Base-by-base conservation (phyloP, 30 jellyfish, hydroid and myxozoan genomes). In the Cassiopea xamachana region DNA sequence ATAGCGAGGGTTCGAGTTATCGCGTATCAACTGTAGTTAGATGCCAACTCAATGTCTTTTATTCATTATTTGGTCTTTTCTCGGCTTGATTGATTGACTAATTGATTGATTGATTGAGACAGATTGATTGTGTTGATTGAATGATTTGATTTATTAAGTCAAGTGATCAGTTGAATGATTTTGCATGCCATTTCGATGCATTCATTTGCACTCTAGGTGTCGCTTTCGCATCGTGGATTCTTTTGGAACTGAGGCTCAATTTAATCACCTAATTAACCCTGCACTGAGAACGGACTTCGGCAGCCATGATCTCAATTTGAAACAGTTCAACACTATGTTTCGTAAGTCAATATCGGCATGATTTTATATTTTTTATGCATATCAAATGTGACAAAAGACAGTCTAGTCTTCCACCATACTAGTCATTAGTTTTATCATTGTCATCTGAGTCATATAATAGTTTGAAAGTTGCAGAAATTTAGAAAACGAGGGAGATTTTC, bases 171-270 rank as follows among this genome's bases (percentile, higher is more conserved):
- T 50, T 46, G 87, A 77, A 46, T 77, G 87, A 13, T 77, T 77
- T 27, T 27, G 39, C 39, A 27, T 27, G 39, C 39, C 39, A 64
- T 4, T 64, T 64, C 6, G 27, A 2, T 64, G 74, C 74, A 17
- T 27, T 64, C 43, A 14, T 60, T 74, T 44, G 27, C 67, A 61
- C 77, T 86, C 1, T 88, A 96, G 99, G 68, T 96, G 99, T 76
- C 97, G 85, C 73, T 50, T 96, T 46, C 97, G 99, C 1, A 60
- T 96, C 48, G 97, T 96, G 27, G 99, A 96, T 81, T 96, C 99
- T 45, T 96, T 96, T 96, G 99, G 99, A 44, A 96, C 99, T 77
- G 98, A 96, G 90, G 99, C 99, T 44, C 97, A 96, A 79, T 96
- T 92, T 69, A 96, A 96, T 69, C 94, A 84, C 71, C 73, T 75